phyloP scores from a whole-genome alignment of 1,140 invertebrate genomes.

The Drosophila navojoa region DNA sequence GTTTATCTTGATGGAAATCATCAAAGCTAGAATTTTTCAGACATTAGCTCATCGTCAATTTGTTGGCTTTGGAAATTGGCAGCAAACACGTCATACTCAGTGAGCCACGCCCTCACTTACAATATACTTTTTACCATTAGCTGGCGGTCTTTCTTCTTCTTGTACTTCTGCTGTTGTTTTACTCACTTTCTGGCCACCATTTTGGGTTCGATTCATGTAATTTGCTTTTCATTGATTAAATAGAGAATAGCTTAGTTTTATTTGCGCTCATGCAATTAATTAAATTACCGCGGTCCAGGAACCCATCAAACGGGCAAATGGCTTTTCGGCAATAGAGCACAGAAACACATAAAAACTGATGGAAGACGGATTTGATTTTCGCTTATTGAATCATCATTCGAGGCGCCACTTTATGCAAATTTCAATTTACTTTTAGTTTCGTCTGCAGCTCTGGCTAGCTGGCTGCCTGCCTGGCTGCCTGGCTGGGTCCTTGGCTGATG shows the following conservation, averaged over 20 bases:
- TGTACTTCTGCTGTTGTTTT: not conserved
- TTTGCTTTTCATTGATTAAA: constrained; percentile 76
- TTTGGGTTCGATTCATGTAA: constrained; percentile 56
- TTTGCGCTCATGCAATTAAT: constrained; percentile 74
- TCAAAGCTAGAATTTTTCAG: not conserved
- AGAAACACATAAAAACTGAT: constrained; percentile 24
- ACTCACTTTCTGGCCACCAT: not conserved
- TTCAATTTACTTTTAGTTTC: constrained; percentile 42
- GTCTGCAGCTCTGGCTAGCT: not conserved
- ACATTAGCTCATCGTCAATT: constrained; percentile 73
- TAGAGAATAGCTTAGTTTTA: constrained; percentile 74
- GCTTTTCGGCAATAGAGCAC: constrained; percentile 32
- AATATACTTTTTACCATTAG: constrained; percentile 46
- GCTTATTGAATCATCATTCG: constrained; percentile 73
- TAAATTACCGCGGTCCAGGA: constrained; percentile 63
- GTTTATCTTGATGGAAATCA: too few species aligned
- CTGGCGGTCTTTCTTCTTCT: constrained; percentile 30
- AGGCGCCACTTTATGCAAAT: constrained; percentile 63
- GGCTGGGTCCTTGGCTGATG: constrained; percentile 13
- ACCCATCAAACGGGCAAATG: constrained; percentile 24
- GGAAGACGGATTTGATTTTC: constrained; percentile 35
- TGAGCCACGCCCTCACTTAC: constrained; percentile 53
- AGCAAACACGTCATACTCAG: constrained; percentile 69
- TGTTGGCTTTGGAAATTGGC: constrained; percentile 64
- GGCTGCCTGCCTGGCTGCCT: too few species aligned